Base-by-base conservation (phyloP, 2,888 invertebrate genomes). In the Blastobasis adustella region DNA sequence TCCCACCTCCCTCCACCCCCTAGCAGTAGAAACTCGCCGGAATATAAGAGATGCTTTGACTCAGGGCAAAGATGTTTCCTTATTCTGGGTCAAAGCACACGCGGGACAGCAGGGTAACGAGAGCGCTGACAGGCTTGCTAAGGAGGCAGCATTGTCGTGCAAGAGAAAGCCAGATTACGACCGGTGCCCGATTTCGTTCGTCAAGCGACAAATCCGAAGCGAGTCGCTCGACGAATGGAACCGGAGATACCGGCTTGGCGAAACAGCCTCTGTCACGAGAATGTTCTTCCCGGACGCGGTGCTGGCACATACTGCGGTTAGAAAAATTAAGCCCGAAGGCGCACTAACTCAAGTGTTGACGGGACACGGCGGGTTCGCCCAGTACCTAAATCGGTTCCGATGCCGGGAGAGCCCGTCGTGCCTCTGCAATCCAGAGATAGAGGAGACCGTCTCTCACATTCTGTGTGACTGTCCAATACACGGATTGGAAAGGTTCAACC, bases 321-420 rank as follows among this genome's bases (percentile, higher is more conserved):
- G 9, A 40, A 8, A 6, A 40, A 8, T 40, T 3, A 40, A 40
- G 9, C 6, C 9, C 2, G 9, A 6, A 6, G 9, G 9, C 9
- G 7, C 40, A 4, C 40, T 40, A 9, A 9, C 40, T 2, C 40
- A 40, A 40, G 7, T 40, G 9, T 40, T 40, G 6, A 40, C 40
- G 7, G 40, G 40, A 6, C 40, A 40, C 9, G 40, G 40, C 9
- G 40, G 40, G 40, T 40, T 40, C 40, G 40, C 7, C 40, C 9
- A 8, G 9, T 8, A 9, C 40, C 9, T 40, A 4, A 40, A 40
- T 23, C 37, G 56, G 2, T 54, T 54, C 43, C 46, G 39, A 10
- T 52, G 52, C 8, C 54, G 52, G n/a, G 53, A 55, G 41, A 52
- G 36, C 43, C 55, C 53, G 8, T 50, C 51, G 36, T 55, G 55